These are phyloP conservation scores for Charadrius vociferus DNA, from an alignment of 2,113 vertebrate species.

Conservation along the genomic window DNA sequence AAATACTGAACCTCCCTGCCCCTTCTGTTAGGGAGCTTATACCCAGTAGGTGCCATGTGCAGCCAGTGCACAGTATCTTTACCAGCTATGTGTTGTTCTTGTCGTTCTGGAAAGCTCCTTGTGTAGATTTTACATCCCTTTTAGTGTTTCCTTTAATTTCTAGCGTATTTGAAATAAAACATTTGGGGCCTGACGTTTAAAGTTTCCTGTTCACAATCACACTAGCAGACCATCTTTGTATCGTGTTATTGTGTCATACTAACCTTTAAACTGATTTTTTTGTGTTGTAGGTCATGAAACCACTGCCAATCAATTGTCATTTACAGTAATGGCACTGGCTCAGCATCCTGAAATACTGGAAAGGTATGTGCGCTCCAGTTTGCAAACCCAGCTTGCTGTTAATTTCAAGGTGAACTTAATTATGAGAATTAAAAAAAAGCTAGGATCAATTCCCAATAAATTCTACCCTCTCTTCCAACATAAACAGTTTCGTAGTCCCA, in stretches of 20 bases:
- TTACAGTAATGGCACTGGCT: slow-evolving; percentile 87
- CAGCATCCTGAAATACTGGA: slow-evolving; percentile 86
- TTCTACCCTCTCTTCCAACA: neutral
- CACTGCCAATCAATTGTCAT: slow-evolving; percentile 86
- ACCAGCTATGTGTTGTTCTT: neutral
- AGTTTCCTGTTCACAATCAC: neutral
- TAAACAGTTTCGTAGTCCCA: neutral
- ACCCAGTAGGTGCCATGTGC: neutral
- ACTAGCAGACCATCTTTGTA: neutral
- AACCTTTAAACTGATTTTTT: neutral
- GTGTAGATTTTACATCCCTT: accelerated
- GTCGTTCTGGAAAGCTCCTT: neutral
- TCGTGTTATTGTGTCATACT: neutral
- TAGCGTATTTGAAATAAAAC: neutral
- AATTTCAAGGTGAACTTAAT: neutral
- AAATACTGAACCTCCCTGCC: neutral
- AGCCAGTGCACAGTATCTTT: neutral
- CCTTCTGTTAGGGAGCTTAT: neutral
- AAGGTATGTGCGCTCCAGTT: slow-evolving; percentile 61
- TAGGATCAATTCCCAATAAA: neutral
- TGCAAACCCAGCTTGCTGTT: neutral
- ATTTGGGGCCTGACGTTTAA: accelerated
- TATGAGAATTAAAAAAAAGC: neutral
- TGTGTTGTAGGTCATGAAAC: slow-evolving; percentile 87
- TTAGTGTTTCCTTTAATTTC: neutral